Evolutionary conservation across 2,797 vertebrate species (phyloP).

Genomic region (Pteropus rufus): DNA sequence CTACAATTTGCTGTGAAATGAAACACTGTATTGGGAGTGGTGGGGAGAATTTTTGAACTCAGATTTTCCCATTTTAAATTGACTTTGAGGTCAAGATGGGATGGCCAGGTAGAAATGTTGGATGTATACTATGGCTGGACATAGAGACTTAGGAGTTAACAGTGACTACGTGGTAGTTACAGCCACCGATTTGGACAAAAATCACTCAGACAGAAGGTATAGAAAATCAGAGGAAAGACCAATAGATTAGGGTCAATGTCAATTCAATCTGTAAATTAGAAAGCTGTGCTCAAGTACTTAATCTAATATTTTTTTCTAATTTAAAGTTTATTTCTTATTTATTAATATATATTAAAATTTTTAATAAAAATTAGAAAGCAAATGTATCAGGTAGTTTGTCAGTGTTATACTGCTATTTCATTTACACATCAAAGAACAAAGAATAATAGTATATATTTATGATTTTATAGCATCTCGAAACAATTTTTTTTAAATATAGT

Average conservation of each 20-base stretch:
- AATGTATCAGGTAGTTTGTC: background rate
- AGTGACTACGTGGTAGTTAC: background rate
- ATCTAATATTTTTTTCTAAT: background rate
- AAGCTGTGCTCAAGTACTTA: background rate
- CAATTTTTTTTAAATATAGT: background rate
- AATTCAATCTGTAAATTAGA: background rate
- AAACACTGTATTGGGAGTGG: background rate
- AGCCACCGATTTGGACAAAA: background rate
- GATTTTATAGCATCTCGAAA: background rate
- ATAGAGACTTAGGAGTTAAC: background rate
- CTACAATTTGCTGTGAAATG: background rate
- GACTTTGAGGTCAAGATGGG: background rate
- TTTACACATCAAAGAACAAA: background rate
- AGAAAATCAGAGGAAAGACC: background rate
- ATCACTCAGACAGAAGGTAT: background rate
- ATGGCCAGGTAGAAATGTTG: background rate
- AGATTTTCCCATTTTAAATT: background rate
- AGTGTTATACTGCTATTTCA: background rate
- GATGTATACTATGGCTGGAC: background rate
- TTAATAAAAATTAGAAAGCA: background rate
- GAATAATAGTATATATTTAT: background rate
- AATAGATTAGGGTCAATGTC: background rate
- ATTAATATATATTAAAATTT: background rate
- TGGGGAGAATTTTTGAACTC: background rate
- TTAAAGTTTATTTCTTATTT: conserved; percentile 7